Evolutionary conservation across 2,113 vertebrate species (phyloP).

Genomic region (Protomyctophum bolini): DNA sequence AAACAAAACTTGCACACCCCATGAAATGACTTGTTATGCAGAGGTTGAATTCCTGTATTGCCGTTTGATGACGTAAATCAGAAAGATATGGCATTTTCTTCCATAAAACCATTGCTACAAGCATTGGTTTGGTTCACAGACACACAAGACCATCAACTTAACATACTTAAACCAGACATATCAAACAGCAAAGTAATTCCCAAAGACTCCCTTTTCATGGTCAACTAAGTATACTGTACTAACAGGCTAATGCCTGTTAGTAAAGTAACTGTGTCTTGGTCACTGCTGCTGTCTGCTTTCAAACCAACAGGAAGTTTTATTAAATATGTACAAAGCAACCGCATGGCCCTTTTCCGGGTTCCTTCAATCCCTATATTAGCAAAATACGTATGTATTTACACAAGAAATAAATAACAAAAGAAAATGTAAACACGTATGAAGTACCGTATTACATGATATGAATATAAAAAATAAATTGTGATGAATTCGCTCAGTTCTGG

Average conservation of each 20-base stretch:
- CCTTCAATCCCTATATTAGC: constrained; percentile 51
- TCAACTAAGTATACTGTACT: constrained; percentile 13
- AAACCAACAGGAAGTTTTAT: constrained; percentile 41
- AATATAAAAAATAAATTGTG: constrained; percentile 67
- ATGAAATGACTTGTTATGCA: constrained; percentile 18
- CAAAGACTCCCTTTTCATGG: constrained; percentile 24
- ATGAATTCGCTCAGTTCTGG: constrained; percentile 43
- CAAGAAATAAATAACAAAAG: constrained; percentile 70
- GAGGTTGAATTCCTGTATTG: constrained; percentile 62
- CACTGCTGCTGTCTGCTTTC: constrained; percentile 32
- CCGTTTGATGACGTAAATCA: constrained; percentile 60
- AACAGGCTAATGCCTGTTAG: no score
- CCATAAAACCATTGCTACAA: constrained; percentile 50
- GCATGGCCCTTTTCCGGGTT: constrained; percentile 19
- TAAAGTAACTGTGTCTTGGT: constrained; percentile 43
- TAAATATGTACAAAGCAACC: constrained; percentile 66
- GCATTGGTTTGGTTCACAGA: constrained; percentile 52
- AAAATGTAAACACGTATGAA: constrained; percentile 56
- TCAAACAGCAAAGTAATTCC: constrained; percentile 35
- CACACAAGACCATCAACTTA: constrained; percentile 32
- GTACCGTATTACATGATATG: constrained; percentile 70
- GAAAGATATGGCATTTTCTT: constrained; percentile 70
- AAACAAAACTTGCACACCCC: constrained; percentile 13
- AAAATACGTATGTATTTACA: constrained; percentile 75
- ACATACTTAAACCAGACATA: constrained; percentile 37